phyloP scores from a whole-genome alignment of 2,797 vertebrate species.

The Argentina silus region DNA sequence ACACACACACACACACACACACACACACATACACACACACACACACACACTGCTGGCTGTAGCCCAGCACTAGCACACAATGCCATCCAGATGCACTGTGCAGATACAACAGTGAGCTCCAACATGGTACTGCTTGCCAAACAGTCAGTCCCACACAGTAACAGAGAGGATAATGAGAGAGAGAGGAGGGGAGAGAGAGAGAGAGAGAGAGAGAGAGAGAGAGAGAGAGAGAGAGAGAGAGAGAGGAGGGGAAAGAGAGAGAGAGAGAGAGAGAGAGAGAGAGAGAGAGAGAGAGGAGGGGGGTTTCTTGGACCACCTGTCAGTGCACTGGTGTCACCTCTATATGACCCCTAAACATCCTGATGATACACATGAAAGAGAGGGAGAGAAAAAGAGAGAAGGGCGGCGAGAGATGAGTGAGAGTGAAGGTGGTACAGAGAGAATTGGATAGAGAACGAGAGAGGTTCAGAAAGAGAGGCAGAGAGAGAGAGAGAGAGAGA shows the following conservation, averaged over 20 bases:
- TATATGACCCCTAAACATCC: neutral
- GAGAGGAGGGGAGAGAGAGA: slow-evolving; percentile 21
- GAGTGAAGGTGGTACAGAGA: neutral
- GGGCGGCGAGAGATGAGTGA: neutral
- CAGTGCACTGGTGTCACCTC: neutral
- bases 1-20: slow-evolving; percentile 1
- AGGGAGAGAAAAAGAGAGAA: neutral
- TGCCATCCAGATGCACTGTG: slow-evolving; percentile 75
- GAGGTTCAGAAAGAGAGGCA: neutral
- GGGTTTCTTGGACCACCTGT: neutral
- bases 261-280: slow-evolving; percentile 23
- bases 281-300: slow-evolving; percentile 19
- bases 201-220: neutral
- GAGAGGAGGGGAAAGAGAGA: slow-evolving; percentile 6
- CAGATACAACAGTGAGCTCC: slow-evolving; percentile 71
- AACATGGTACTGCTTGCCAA: slow-evolving; percentile 68
- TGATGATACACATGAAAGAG: neutral
- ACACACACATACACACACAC: slow-evolving; percentile 20
- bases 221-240: slow-evolving; percentile 11
- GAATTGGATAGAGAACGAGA: neutral
- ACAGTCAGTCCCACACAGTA: slow-evolving; percentile 39
- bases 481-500: slow-evolving; percentile 46
- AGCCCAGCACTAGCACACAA: slow-evolving; percentile 71
- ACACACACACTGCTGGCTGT: slow-evolving; percentile 58
- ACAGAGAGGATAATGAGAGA: slow-evolving; percentile 40